Conservation (phyloP, 92 coral and sea anemone species). For the Umimayanthus chanpuru region DNA sequence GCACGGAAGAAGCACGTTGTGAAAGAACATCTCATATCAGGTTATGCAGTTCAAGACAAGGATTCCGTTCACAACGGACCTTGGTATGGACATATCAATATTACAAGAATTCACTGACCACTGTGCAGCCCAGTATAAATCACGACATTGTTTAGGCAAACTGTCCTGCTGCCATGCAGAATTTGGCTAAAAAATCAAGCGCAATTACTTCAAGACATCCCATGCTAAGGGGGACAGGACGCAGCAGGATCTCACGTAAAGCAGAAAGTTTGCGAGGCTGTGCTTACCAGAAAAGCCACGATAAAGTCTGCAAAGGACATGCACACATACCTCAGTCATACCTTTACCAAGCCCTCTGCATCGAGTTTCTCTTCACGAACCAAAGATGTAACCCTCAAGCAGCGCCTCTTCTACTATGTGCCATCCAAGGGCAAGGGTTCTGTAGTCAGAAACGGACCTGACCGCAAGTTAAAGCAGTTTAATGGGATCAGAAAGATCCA, state of each 20-base stretch:
- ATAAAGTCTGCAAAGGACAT: slow-evolving; percentile 22
- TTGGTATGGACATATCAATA: too few species aligned
- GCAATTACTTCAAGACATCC: too few species aligned
- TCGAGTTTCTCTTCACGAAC: slow-evolving; percentile 28
- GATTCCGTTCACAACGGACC: too few species aligned
- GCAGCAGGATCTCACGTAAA: slow-evolving; percentile 33
- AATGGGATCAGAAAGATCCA: slow-evolving; percentile 50
- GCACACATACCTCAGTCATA: slow-evolving; percentile 29
- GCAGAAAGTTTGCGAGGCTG: slow-evolving; percentile 42
- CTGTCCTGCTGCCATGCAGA: too few species aligned
- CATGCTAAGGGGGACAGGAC: too few species aligned
- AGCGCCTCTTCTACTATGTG: slow-evolving; percentile 21
- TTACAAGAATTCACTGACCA: too few species aligned
- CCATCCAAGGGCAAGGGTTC: slow-evolving; percentile 30
- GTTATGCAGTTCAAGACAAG: too few species aligned
- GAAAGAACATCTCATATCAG: too few species aligned
- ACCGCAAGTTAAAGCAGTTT: slow-evolving; percentile 29
- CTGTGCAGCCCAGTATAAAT: too few species aligned
- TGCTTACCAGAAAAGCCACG: slow-evolving; percentile 35
- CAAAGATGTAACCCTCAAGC: slow-evolving; percentile 33
- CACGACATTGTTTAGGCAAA: too few species aligned
- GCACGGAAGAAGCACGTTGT: too few species aligned
- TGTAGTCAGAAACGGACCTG: slow-evolving; percentile 41
- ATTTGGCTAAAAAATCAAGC: too few species aligned
- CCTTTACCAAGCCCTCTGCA: slow-evolving; percentile 5